Conservation (phyloP, 2,888 invertebrate genomes). For the Beris chalybata region DNA sequence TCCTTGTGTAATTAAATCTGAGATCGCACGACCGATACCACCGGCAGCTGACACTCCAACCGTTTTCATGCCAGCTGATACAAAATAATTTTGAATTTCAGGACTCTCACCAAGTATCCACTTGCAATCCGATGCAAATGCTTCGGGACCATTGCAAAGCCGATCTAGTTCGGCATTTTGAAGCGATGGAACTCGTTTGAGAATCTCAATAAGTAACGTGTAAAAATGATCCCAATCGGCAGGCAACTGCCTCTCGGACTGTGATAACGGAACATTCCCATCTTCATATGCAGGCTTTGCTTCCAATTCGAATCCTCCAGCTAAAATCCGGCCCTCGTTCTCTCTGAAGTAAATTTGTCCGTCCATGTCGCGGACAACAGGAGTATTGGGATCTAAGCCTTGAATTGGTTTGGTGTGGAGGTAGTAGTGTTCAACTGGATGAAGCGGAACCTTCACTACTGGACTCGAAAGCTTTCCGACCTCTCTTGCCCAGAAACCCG, state of each 20-base stretch:
- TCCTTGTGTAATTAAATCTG: slow-evolving; percentile 83
- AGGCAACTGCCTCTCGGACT: slow-evolving; percentile 68
- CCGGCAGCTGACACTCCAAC: slow-evolving; percentile 94
- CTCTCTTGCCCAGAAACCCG: slow-evolving; percentile 92
- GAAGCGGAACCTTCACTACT: slow-evolving; percentile 83
- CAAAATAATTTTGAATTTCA: slow-evolving; percentile 86
- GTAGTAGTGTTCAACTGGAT: slow-evolving; percentile 93
- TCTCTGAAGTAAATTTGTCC: slow-evolving; percentile 86
- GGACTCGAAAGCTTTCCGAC: slow-evolving; percentile 85
- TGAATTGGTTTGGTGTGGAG: slow-evolving; percentile 80
- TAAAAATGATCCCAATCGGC: slow-evolving; percentile 99
- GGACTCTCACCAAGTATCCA: slow-evolving; percentile 95
- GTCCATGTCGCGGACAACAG: slow-evolving; percentile 86
- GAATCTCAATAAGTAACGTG: slow-evolving; percentile 78
- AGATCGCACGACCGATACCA: slow-evolving; percentile 89
- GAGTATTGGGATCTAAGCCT: slow-evolving; percentile 76
- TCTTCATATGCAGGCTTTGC: slow-evolving; percentile 91
- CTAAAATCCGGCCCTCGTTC: slow-evolving; percentile 79
- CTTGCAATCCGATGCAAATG: slow-evolving; percentile 95
- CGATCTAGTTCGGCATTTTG: slow-evolving; percentile 74
- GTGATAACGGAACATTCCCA: slow-evolving; percentile 65
- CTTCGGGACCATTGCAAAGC: slow-evolving; percentile 87
- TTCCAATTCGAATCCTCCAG: slow-evolving; percentile 88
- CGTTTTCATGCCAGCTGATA: slow-evolving; percentile 96
- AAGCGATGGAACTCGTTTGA: slow-evolving; percentile 80